Evolutionary conservation across 2,888 invertebrate genomes (phyloP).

Genomic region (Eulithis testata): DNA sequence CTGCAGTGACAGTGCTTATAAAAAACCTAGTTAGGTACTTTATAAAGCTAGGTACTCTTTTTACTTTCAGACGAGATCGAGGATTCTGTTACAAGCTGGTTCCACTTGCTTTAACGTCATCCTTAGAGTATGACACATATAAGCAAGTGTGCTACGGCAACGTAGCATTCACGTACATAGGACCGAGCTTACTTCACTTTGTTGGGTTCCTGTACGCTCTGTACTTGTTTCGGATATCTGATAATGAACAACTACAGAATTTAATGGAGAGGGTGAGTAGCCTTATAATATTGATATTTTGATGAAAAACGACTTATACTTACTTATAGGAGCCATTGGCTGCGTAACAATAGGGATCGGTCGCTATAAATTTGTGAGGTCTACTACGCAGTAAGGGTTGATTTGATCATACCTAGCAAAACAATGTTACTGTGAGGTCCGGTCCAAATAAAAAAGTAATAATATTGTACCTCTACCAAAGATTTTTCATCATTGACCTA

Average conservation of each 20-base stretch:
- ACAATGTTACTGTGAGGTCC: too few relatives aligned
- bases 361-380: too few relatives aligned
- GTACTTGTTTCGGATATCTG: constrained; percentile 89
- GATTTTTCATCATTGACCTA: too few relatives aligned
- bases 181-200: constrained; percentile 90
- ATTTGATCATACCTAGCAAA: too few relatives aligned
- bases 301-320: too few relatives aligned
- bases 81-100: constrained; percentile 88
- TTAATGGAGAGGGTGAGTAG: constrained; percentile 90
- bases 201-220: constrained; percentile 89
- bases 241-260: constrained; percentile 93
- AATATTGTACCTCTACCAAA: too few relatives aligned
- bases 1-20: too few relatives aligned
- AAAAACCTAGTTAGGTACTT: too few relatives aligned
- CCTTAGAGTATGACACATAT: constrained; percentile 77
- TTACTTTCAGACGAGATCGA: constrained; percentile 85
- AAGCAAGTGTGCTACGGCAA: constrained; percentile 89
- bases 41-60: constrained; percentile 1
- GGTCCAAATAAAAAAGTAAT: too few relatives aligned
- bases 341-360: too few relatives aligned
- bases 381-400: too few relatives aligned
- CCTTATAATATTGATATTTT: background rate
- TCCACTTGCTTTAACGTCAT: constrained; percentile 70
- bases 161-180: constrained; percentile 88
- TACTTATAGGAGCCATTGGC: too few relatives aligned